Evolutionary conservation across 2,113 vertebrate species (phyloP).

Genomic region (Chlamydotis undulata): DNA sequence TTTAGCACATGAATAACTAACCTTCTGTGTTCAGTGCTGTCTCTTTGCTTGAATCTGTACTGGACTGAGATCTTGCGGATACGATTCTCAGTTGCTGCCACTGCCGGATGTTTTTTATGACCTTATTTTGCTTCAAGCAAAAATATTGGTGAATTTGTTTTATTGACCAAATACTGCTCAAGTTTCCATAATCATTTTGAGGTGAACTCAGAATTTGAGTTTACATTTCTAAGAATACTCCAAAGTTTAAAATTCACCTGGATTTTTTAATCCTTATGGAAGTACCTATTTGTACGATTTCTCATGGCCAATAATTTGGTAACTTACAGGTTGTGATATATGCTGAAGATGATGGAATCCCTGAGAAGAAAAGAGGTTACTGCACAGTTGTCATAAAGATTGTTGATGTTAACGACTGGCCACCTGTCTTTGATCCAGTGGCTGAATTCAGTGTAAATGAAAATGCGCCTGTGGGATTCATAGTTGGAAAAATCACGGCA

Average conservation of each 20-base stretch:
- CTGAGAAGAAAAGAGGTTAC: conserved; percentile 65
- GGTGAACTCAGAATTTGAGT: background rate
- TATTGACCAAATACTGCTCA: background rate
- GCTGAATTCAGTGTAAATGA: conserved; percentile 38
- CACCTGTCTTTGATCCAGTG: conserved; percentile 54
- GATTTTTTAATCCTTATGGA: background rate
- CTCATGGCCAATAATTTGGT: background rate
- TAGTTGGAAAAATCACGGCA: conserved; percentile 58
- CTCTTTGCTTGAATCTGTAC: background rate
- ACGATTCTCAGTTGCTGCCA: background rate
- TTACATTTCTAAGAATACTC: background rate
- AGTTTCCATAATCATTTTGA: background rate
- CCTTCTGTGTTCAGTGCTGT: background rate
- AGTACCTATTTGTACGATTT: background rate
- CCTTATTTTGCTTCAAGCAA: background rate
- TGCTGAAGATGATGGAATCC: conserved; percentile 65
- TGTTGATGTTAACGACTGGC: conserved; percentile 61
- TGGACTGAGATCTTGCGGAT: background rate
- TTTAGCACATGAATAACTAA: background rate
- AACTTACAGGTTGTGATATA: conserved; percentile 54
- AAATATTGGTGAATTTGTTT: background rate
- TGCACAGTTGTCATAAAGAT: conserved; percentile 62
- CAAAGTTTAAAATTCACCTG: background rate
- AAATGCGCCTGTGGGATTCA: conserved; percentile 22
- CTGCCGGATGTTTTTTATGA: background rate